Evolutionary conservation across 2,888 invertebrate genomes (phyloP).

Genomic region (Dimorphilus gyrociliatus): DNA sequence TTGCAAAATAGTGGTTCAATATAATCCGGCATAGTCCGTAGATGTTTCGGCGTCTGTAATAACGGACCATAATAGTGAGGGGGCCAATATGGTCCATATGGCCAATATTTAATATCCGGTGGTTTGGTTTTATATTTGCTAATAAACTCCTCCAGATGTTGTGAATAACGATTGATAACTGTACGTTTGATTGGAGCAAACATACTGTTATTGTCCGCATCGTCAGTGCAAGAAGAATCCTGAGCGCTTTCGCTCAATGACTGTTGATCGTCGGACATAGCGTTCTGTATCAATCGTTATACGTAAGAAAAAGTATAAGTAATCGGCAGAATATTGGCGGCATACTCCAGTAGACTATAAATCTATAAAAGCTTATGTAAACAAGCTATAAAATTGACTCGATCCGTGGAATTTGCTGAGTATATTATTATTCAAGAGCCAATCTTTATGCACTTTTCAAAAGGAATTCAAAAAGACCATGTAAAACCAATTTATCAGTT

Average conservation of each 20-base stretch:
- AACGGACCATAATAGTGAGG: slow-evolving; percentile 16
- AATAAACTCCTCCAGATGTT: slow-evolving; percentile 25
- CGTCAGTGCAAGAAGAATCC: neutral
- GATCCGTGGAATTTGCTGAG: too few relatives aligned
- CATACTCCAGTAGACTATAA: too few relatives aligned
- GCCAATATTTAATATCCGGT: slow-evolving; percentile 29
- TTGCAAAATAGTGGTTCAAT: slow-evolving; percentile 16
- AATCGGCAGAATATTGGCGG: too few relatives aligned
- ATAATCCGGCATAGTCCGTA: slow-evolving; percentile 10
- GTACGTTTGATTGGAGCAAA: neutral
- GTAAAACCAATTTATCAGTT: too few relatives aligned
- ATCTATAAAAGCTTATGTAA: too few relatives aligned
- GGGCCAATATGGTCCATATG: slow-evolving; percentile 32
- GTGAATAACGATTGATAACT: slow-evolving; percentile 16
- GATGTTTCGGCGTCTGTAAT: slow-evolving; percentile 17
- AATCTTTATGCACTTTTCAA: too few relatives aligned
- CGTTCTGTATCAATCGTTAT: too few relatives aligned
- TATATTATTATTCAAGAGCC: too few relatives aligned
- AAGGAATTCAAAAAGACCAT: too few relatives aligned
- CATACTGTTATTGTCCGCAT: slow-evolving; percentile 1
- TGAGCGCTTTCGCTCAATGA: neutral
- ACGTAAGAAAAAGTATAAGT: too few relatives aligned
- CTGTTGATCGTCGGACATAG: neutral
- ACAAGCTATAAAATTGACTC: too few relatives aligned
- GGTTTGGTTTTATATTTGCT: slow-evolving; percentile 21